phyloP scores from a whole-genome alignment of 2,797 vertebrate species.

The Phoeniculus purpureus region DNA sequence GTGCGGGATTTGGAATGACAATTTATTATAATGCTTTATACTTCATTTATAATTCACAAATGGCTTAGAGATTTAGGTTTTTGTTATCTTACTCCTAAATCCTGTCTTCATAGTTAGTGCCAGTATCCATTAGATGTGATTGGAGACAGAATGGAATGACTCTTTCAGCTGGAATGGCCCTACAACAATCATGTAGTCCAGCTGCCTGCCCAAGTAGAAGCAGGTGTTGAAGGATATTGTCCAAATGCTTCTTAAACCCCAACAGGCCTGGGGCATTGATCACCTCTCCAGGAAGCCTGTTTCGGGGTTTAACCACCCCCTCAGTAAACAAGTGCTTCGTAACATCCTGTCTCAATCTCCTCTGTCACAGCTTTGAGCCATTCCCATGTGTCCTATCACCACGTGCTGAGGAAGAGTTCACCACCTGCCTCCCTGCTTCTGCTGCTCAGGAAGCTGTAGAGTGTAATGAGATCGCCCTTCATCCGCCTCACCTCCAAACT shows the following conservation, averaged over 20 bases:
- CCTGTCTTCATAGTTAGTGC: background rate
- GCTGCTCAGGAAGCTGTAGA: background rate
- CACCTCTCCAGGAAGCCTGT: too few species aligned
- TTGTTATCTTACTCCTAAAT: constrained; percentile 2
- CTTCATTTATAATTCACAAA: constrained; percentile 74
- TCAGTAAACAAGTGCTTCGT: background rate
- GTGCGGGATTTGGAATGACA: constrained; percentile 50
- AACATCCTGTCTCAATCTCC: background rate
- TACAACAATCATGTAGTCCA: background rate
- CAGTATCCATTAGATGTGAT: constrained; percentile 33
- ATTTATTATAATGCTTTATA: constrained; percentile 61
- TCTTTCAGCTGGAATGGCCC: background rate
- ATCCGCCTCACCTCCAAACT: background rate
- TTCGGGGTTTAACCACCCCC: background rate
- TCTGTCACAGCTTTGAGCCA: background rate
- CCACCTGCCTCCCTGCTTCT: fast-evolving
- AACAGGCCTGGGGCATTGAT: background rate
- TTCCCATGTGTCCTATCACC: background rate
- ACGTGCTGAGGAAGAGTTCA: background rate
- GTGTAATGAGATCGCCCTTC: background rate
- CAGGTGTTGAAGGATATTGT: background rate
- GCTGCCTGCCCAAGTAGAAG: background rate
- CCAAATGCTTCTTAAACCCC: background rate
- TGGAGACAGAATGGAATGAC: background rate
- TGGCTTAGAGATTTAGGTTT: constrained; percentile 63